These are phyloP conservation scores for Astatotilapia flaviijosephi DNA, from an alignment of 2,113 vertebrate species.

Conservation along the genomic window DNA sequence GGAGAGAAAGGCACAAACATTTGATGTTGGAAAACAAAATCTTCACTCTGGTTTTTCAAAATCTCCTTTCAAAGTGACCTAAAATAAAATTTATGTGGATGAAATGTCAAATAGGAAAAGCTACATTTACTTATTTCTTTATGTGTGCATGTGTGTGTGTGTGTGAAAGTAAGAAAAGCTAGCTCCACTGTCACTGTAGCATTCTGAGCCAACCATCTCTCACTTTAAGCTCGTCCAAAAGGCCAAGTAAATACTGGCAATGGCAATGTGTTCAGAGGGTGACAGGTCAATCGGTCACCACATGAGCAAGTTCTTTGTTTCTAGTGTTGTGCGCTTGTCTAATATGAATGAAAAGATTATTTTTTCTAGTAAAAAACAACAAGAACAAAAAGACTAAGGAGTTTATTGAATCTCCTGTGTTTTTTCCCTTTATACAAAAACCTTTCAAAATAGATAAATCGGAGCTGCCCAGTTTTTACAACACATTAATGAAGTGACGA, in stretches of 20 bases:
- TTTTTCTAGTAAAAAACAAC: not conserved
- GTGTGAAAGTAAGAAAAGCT: not conserved
- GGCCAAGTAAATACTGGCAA: not conserved
- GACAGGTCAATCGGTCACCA: conserved; percentile 40
- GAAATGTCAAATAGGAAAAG: not conserved
- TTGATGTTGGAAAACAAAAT: not conserved
- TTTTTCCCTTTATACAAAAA: not conserved
- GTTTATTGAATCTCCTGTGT: not conserved
- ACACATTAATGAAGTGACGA: not conserved
- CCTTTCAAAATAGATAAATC: not conserved
- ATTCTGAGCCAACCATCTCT: conserved; percentile 17
- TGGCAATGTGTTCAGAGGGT: not conserved
- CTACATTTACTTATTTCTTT: not conserved
- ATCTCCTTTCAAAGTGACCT: not conserved
- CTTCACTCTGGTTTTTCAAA: not conserved
- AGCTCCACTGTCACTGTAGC: not conserved
- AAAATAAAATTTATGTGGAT: not conserved
- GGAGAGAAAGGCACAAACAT: not conserved
- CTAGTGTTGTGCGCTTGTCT: not conserved
- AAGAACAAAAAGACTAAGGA: not conserved
- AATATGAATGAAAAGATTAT: conserved; percentile 18
- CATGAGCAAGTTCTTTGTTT: not conserved
- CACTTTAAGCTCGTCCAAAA: conserved; percentile 1
- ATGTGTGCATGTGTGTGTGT: not conserved
- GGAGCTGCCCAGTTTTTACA: not conserved